phyloP scores from a whole-genome alignment of 2,797 vertebrate genomes.

The Lates japonicus region DNA sequence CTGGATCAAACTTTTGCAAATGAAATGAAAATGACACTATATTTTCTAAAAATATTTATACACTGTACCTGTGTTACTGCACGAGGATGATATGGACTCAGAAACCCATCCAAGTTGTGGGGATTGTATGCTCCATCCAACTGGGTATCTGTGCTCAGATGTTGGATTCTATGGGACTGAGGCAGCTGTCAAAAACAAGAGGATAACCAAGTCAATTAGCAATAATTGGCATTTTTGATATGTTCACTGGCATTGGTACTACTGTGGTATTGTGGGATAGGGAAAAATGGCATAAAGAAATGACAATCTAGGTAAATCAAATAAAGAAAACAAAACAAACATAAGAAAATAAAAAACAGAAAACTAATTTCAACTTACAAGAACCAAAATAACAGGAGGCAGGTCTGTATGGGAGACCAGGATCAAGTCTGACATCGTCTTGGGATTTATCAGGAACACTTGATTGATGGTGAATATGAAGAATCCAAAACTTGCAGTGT shows the following conservation, averaged over 20 bases:
- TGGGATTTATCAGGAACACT: conserved; percentile 82
- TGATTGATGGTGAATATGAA: conserved; percentile 66
- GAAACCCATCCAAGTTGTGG: conserved; percentile 61
- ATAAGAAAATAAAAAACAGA: not conserved
- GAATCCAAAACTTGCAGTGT: conserved; percentile 62
- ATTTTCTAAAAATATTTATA: conserved; percentile 23
- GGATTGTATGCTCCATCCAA: conserved; percentile 39
- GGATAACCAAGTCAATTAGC: conserved; percentile 26
- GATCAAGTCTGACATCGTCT: conserved; percentile 85
- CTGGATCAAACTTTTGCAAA: conserved; percentile 20
- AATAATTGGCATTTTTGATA: not conserved
- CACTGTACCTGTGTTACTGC: conserved; percentile 72
- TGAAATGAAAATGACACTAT: conserved; percentile 36
- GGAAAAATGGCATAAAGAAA: not conserved
- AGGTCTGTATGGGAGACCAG: conserved; percentile 77
- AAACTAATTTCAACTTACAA: conserved; percentile 83
- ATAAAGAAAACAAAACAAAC: conserved; percentile 30
- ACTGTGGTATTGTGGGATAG: not conserved
- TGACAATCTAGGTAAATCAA: conserved; percentile 22
- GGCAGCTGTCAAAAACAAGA: conserved; percentile 70
- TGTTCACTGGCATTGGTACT: not conserved
- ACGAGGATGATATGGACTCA: conserved; percentile 53
- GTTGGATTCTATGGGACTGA: conserved; percentile 63
- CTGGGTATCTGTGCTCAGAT: conserved; percentile 54
- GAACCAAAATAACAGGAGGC: conserved; percentile 78